Conservation (phyloP, 2,113 vertebrate species). For the Pachyramphus minor region DNA sequence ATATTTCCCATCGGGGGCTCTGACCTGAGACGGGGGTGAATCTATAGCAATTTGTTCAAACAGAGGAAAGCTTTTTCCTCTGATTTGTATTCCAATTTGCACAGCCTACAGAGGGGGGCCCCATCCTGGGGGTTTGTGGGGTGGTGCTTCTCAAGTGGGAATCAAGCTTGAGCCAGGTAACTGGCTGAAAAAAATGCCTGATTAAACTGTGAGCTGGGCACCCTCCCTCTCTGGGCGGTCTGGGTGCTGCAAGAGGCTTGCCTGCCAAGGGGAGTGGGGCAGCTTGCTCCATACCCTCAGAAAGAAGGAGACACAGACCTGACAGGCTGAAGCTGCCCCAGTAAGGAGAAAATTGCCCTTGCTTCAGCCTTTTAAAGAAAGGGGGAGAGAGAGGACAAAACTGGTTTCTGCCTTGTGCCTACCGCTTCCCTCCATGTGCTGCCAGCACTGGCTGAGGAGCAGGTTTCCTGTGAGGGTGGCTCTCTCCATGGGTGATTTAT, state of each 20-base stretch:
- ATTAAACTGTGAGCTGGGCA: not conserved
- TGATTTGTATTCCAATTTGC: slow-evolving; percentile 81
- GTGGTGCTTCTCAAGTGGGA: slow-evolving; percentile 18
- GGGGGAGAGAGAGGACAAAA: not conserved
- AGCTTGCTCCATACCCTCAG: not conserved
- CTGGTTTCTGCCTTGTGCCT: not conserved
- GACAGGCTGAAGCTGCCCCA: not conserved
- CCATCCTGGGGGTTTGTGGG: not conserved
- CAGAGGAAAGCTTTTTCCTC: slow-evolving; percentile 75
- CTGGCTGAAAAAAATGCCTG: not conserved
- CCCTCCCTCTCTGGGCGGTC: not conserved
- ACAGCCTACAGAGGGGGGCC: slow-evolving; percentile 10
- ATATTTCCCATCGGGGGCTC: slow-evolving; percentile 79
- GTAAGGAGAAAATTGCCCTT: not conserved
- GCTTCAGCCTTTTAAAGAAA: not conserved
- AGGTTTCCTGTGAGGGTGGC: not conserved
- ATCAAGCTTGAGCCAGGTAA: not conserved
- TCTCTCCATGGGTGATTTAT: accelerated
- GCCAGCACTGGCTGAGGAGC: not conserved
- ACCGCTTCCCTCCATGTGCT: not conserved
- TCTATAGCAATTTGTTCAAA: slow-evolving; percentile 84
- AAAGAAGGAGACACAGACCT: not conserved
- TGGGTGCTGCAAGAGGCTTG: not conserved
- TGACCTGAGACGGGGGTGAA: slow-evolving; percentile 80
- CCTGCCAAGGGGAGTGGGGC: not conserved